Evolutionary conservation across 2,888 invertebrate genomes (phyloP).

Genomic region (Stictocephala bisonia): DNA sequence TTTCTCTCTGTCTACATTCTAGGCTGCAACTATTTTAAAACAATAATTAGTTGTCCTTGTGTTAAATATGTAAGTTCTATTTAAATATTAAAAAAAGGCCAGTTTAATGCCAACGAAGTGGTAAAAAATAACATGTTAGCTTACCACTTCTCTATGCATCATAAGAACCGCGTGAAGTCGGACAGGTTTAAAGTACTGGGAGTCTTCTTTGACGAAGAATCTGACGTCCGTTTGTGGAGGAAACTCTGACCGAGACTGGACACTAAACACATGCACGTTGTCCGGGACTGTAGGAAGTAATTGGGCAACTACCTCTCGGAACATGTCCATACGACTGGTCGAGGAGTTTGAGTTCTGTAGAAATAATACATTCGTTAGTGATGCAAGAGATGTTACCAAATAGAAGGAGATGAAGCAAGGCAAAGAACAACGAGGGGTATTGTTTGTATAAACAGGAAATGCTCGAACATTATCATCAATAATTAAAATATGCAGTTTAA

Average conservation of each 20-base stretch:
- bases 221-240: conserved; percentile 78
- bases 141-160: conserved; percentile 75
- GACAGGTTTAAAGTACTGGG: conserved; percentile 82
- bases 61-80: too few species aligned
- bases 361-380: too few species aligned
- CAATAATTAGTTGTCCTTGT: too few species aligned
- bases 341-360: conserved; percentile 77
- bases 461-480: too few species aligned
- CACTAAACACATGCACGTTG: conserved; percentile 94
- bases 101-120: not conserved
- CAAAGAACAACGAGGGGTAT: too few species aligned
- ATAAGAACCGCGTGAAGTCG: conserved; percentile 86
- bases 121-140: not conserved
- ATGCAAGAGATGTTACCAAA: too few species aligned
- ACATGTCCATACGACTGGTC: conserved; percentile 80
- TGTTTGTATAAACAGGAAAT: too few species aligned
- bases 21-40: too few species aligned
- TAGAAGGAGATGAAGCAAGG: too few species aligned
- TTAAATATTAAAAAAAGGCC: not conserved
- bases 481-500: too few species aligned
- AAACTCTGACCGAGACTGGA: conserved; percentile 69
- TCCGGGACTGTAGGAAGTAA: conserved; percentile 81
- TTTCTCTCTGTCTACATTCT: too few species aligned
- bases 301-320: conserved; percentile 72
- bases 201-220: conserved; percentile 94